Evolutionary conservation across 2,113 vertebrate species (phyloP), one percentile per base, ranked within the genome.

Genomic region (Seriola rivoliana): DNA sequence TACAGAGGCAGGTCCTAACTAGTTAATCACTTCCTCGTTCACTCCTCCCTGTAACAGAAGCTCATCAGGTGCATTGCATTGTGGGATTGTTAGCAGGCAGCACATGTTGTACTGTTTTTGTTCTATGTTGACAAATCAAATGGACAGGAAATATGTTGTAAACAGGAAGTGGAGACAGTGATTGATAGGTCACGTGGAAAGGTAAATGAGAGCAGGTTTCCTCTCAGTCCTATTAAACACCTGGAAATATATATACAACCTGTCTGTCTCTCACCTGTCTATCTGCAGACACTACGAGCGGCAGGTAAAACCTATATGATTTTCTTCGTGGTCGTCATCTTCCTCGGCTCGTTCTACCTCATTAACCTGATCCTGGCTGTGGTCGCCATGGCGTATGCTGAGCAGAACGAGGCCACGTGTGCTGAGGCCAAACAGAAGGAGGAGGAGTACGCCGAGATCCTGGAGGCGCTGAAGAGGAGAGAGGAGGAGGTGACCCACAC

Each of bases 241-340:
- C 34, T 36, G 34, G 6, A 36, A 36, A 36, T 36, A 36, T 36
- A 36, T 36, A 36, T 36, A 36, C 6, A 36, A 42, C 40, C 40
- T 42, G 8, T 42, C 40, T 42, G 40, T 42, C 40, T 23, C 8
- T 82, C 32, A 70, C 55, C 13, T 68, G n/a, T 64, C 52, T 48
- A 12, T 65, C 54, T 73, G 65, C 90, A 99, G 98, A 99, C 97
- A 0, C 94, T 99, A 36, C 94, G 97, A 32, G 95, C 98, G 1
- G 98, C 97, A 8, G 98, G 98, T 69, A 99, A 99, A 93, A 97
- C 96, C 1, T 99, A 98, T 89, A 98, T 99, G 97, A 94, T 99
- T 90, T 99, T 98, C 95, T 99, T 99, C 0, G 96, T 99, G 78
- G 84, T 99, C 57, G 93, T 99, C 63, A 98, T 99, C 80, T 99